Evolutionary conservation across 2,888 invertebrate species (phyloP), one percentile per base, ranked within the genome.

Genomic region (Adelphocoris suturalis): DNA sequence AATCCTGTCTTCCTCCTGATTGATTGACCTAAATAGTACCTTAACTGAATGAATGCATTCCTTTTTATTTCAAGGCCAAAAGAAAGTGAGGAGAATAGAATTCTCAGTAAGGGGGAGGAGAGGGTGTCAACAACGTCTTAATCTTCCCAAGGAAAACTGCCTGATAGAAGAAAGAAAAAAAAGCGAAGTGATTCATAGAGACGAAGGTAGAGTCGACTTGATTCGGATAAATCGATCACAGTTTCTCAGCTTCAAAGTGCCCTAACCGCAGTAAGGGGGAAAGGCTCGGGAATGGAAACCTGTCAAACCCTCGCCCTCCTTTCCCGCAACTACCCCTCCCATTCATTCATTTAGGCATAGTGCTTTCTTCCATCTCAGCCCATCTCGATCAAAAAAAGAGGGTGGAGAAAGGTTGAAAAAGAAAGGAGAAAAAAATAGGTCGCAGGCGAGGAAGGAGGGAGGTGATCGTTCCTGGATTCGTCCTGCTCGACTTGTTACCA

Each of bases 311-410:
- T 52, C 52, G 1, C 14, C 52, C 52, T 1, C 52, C 52, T 11
- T 52, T 16, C 52, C 52, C 2, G 37, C 7, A 7, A n/a, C 57
- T 57, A 57, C 57, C 57, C 57, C 57, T 19, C 19, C 27, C 52
- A 52, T 52, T 82, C 82, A 82, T 82, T 82, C 82, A 82, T 82
- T 82, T 82, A 82, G 82, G 47, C 82, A 52, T 82, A 82, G 82
- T 52, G 82, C 82, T 82, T 82, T 82, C 52, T 52, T 82, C 82
- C 82, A 82, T 47, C 82, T 52, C 27, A 12, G 5, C 52, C 52
- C 52, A 19, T 61, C 61, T 61, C 61, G n/a, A 61, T 14, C 13
- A 46, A 23, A n/a, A 78, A 28, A 46, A 11, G 4, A 28, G 27
- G 3, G 78, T 27, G 78, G 46, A 28, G 11, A 46, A 19, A 14